These are phyloP conservation scores for Pemphredon lugubris DNA, from an alignment of 2,888 invertebrate species.

Conservation along the genomic window DNA sequence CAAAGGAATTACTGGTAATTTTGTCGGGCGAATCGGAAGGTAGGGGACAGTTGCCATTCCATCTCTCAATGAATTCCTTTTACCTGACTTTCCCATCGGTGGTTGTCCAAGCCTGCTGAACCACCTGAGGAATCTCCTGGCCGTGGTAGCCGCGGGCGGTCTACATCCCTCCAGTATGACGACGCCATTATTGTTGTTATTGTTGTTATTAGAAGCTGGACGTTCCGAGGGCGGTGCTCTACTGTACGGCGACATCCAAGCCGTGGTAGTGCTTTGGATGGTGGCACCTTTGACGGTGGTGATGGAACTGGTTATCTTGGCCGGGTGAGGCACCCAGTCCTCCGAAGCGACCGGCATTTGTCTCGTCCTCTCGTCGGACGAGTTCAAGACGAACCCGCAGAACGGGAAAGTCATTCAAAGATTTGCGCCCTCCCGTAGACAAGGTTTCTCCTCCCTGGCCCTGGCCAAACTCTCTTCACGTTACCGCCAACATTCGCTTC, in stretches of 20 bases:
- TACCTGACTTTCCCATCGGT: conserved; percentile 82
- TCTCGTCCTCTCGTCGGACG: conserved; percentile 75
- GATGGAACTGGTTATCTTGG: conserved; percentile 74
- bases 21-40: no score
- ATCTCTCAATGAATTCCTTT: no score
- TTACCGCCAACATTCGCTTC: no score
- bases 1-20: no score
- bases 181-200: conserved; percentile 71
- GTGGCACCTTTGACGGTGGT: conserved; percentile 74
- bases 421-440: no score
- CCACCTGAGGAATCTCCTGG: conserved; percentile 83
- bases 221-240: conserved; percentile 67
- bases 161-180: conserved; percentile 76
- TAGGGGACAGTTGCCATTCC: no score
- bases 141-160: conserved; percentile 79
- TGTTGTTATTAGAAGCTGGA: conserved; percentile 57
- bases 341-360: conserved; percentile 76
- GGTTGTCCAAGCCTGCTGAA: conserved; percentile 83
- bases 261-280: conserved; percentile 72
- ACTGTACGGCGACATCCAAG: conserved; percentile 76
- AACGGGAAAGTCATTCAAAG: conserved; percentile 78
- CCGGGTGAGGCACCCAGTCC: conserved; percentile 75
- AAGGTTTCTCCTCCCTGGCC: no score
- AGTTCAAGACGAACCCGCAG: conserved; percentile 77
- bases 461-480: no score